Base-by-base conservation (phyloP, 2,113 vertebrate genomes). In the Centropus unirufus region DNA sequence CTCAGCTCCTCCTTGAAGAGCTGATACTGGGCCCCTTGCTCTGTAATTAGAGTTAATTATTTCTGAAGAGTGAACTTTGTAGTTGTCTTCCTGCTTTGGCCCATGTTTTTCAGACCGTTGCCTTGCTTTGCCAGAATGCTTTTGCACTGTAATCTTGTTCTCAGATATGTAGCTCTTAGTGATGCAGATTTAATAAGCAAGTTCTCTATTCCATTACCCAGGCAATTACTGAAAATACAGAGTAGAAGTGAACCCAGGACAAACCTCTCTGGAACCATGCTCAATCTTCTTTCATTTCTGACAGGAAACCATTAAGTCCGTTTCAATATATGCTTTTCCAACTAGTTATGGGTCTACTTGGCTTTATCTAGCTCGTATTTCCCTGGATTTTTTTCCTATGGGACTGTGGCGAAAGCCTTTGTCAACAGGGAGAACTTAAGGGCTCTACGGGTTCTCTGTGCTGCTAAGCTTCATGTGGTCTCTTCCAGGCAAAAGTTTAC, bases 151-250 rank as follows among this genome's bases (percentile, higher is more conserved):
- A 62, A 74, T 80, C 63, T 44, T 69, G n/a, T 63, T 90, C 72
- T 88, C 59, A 89, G 29, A 63, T 83, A 36, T 4, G 67, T 85
- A 88, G 85, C 70, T 93, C 51, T 76, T 57, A 73, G 77, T 82
- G 70, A 82, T 95, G 59, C 83, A 90, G 93, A 96, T 94, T 79
- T 95, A 95, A 96, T 94, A 94, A 95, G 92, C 85, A 83, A 90
- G 44, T 93, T 94, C 85, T 93, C 75, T 93, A 44, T 96, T 88
- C 93, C 85, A 94, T 95, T 95, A 88, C 82, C 55, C 67, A 58
- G 63, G 82, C 92, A 96, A 92, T 96, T 96, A 94, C 79, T 93
- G 95, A 93, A 95, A 91, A 83, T 76, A 83, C 32, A 27, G 85
- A 83, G 77, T 49, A 93, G 92, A 90, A 93, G 92, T 86, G 92